These are phyloP conservation scores for Mycetomoellerius zeteki DNA, from an alignment of 1,140 invertebrate species.

Conservation along the genomic window DNA sequence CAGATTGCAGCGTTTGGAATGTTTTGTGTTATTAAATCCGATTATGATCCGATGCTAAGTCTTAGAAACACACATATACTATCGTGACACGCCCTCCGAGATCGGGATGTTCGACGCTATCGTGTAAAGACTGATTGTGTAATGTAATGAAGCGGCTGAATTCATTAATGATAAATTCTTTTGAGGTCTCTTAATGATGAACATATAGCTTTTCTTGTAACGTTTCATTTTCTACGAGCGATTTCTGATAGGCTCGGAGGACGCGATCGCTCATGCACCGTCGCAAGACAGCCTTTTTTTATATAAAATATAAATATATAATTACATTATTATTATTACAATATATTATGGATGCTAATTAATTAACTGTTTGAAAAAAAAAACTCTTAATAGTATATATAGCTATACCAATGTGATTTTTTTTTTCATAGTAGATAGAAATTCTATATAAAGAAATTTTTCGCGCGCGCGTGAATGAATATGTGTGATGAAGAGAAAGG, in stretches of 20 bases:
- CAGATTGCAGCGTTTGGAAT: not conserved
- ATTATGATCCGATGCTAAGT: constrained; percentile 66
- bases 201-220: constrained; percentile 7
- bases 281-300: constrained; percentile 73
- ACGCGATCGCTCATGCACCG: constrained; percentile 66
- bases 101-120: constrained; percentile 21
- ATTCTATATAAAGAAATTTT: constrained; percentile 45
- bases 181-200: not conserved
- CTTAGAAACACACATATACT: constrained; percentile 60
- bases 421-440: constrained; percentile 69
- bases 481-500: constrained; percentile 29
- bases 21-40: not conserved
- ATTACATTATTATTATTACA: constrained; percentile 52
- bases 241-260: constrained; percentile 61
- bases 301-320: constrained; percentile 67
- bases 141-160: not conserved
- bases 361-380: constrained; percentile 65
- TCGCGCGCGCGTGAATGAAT: constrained; percentile 28
- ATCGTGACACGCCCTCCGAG: constrained; percentile 72
- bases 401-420: constrained; percentile 72
- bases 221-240: constrained; percentile 28
- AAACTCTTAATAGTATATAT: constrained; percentile 62
- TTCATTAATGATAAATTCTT: not conserved
- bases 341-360: constrained; percentile 60
- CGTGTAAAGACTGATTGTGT: constrained; percentile 36